phyloP scores from a whole-genome alignment of 1,140 invertebrate genomes.

The Heliothis virescens region DNA sequence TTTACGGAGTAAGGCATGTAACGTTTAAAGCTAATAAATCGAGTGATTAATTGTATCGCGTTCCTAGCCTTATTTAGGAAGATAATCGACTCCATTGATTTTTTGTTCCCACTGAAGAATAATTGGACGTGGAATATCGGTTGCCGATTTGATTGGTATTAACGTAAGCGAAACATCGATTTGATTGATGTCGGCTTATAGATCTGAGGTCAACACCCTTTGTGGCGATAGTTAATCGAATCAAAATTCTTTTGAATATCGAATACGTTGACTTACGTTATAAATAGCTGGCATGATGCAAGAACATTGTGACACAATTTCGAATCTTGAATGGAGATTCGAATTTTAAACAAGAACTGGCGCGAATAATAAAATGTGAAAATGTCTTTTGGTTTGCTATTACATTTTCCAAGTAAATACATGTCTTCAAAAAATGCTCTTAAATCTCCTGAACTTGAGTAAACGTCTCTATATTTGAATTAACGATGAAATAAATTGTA shows the following conservation, averaged over 20 bases:
- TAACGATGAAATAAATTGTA: conserved; percentile 43
- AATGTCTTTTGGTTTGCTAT: no score
- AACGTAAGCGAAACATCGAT: background rate
- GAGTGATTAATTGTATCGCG: conserved; percentile 39
- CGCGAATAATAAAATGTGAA: no score
- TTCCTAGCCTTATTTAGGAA: conserved; percentile 40
- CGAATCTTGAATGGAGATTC: no score
- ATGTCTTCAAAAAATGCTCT: background rate
- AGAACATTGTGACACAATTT: no score
- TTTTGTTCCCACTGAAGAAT: conserved; percentile 21
- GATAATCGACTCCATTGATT: conserved; percentile 37
- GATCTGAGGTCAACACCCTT: conserved; percentile 1
- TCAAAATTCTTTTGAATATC: background rate
- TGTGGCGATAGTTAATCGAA: background rate
- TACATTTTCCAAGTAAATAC: no score
- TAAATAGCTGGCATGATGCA: no score
- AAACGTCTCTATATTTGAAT: conserved; percentile 7
- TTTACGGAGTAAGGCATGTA: conserved; percentile 18
- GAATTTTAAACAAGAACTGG: no score
- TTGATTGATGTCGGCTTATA: conserved; percentile 1
- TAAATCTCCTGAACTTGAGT: background rate
- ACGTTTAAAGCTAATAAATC: conserved; percentile 41
- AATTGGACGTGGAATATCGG: conserved; percentile 19
- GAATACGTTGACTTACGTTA: background rate
- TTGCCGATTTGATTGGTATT: conserved; percentile 4